Conservation (phyloP, 2,797 vertebrate species). For the Alosa sapidissima region DNA sequence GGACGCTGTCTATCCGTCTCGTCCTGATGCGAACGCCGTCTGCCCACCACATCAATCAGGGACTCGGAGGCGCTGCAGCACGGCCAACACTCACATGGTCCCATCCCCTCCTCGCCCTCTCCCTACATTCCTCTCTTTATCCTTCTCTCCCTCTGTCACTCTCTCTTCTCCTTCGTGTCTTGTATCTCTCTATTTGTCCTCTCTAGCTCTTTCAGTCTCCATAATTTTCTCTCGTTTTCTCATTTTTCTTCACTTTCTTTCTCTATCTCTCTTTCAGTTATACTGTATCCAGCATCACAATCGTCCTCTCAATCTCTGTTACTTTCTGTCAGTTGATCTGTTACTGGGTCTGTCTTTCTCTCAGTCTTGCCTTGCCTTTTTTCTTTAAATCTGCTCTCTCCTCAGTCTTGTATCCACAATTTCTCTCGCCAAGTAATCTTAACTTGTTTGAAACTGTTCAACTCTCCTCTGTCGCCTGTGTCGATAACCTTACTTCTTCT, state of each 20-base stretch:
- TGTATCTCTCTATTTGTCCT: too few species aligned
- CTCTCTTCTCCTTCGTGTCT: not conserved
- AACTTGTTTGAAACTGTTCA: not conserved
- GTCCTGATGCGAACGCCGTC: slow-evolving; percentile 20
- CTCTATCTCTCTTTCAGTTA: not conserved
- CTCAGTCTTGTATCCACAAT: not conserved
- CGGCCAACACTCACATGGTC: slow-evolving; percentile 22
- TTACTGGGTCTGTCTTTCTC: not conserved
- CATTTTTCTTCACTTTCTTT: not conserved
- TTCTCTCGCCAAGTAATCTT: not conserved
- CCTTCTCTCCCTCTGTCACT: not conserved
- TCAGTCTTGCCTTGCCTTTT: not conserved
- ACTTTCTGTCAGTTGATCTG: not conserved
- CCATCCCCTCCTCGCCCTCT: not conserved
- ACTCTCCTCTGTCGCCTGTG: not conserved
- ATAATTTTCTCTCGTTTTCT: not conserved
- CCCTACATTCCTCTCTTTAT: not conserved
- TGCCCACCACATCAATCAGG: slow-evolving; percentile 51
- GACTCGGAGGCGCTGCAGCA: not conserved
- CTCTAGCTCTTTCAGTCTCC: not conserved
- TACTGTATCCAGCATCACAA: not conserved
- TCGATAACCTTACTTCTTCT: not conserved
- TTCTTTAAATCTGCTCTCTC: not conserved
- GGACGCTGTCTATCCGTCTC: slow-evolving; percentile 60
- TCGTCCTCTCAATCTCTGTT: not conserved